Evolutionary conservation across 2,113 vertebrate genomes (phyloP).

Genomic region (Capra hircus): DNA sequence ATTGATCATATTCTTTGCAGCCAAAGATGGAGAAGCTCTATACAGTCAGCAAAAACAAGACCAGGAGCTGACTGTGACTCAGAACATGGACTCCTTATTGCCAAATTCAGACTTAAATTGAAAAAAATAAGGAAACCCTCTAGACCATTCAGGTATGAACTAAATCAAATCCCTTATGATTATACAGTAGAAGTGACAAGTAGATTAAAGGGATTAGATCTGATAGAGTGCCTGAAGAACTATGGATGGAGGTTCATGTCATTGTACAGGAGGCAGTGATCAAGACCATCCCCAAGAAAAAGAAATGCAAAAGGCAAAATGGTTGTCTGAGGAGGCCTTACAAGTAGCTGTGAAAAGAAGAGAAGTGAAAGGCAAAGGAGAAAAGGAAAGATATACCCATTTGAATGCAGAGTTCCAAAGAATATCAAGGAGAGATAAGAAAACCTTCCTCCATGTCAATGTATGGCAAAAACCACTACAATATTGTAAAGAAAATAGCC

Average conservation of each 20-base stretch:
- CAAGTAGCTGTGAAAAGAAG: not conserved
- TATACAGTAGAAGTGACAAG: not conserved
- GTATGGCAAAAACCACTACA: not conserved
- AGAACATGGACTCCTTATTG: not conserved
- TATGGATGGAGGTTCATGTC: accelerated
- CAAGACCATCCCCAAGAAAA: not conserved
- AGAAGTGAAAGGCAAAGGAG: not conserved
- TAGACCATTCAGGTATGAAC: not conserved
- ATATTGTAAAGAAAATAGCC: not conserved
- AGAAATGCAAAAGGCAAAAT: not conserved
- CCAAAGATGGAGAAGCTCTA: not conserved
- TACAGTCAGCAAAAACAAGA: not conserved
- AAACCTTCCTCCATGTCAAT: not conserved
- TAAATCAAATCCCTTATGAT: not conserved
- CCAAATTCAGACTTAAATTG: not conserved
- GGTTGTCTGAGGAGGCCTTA: not conserved
- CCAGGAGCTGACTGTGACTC: not conserved
- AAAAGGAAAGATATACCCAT: not conserved
- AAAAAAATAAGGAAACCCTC: not conserved
- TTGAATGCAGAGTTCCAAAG: not conserved
- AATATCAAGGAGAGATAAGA: not conserved
- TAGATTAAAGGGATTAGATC: not conserved
- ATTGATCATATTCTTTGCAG: not conserved
- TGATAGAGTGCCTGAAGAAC: not conserved
- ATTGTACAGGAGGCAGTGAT: not conserved